Evolutionary conservation across 1,140 invertebrate species (phyloP).

Genomic region (Zaprionus davidi): DNA sequence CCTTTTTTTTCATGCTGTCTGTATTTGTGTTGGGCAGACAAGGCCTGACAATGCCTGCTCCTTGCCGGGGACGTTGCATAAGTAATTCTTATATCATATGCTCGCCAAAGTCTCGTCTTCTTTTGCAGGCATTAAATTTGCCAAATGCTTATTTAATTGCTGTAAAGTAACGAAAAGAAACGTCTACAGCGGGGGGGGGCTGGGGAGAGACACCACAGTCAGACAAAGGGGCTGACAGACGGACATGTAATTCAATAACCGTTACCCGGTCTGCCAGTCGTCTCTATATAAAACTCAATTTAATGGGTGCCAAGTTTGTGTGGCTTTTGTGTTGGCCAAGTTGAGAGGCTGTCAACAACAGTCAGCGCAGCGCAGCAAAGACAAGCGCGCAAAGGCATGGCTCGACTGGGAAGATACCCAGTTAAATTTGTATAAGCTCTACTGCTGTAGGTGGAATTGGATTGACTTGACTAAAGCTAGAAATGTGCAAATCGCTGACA

Average conservation of each 20-base stretch:
- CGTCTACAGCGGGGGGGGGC: neutral
- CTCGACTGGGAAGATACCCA: constrained; percentile 32
- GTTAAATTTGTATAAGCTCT: neutral
- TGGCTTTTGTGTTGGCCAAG: constrained; percentile 39
- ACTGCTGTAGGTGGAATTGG: too few species aligned
- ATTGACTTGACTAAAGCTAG: neutral
- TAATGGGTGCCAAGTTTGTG: constrained; percentile 67
- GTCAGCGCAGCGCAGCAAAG: constrained; percentile 41
- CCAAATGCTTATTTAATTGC: constrained; percentile 57
- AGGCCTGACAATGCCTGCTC: neutral
- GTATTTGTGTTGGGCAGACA: neutral
- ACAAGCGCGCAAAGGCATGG: neutral
- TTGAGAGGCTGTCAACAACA: constrained; percentile 68
- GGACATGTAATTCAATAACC: constrained; percentile 70
- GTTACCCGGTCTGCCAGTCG: constrained; percentile 51
- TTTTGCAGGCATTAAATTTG: constrained; percentile 24
- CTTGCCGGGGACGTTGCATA: neutral
- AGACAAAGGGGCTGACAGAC: neutral
- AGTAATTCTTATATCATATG: constrained; percentile 17
- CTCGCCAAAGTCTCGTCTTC: neutral
- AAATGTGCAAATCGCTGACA: too few species aligned
- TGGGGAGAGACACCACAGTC: neutral
- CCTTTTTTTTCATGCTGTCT: neutral
- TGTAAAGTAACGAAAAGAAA: constrained; percentile 26
- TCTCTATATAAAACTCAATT: constrained; percentile 76